Base-by-base conservation (phyloP, 2,888 invertebrate genomes). In the Dryadula phaetusa region DNA sequence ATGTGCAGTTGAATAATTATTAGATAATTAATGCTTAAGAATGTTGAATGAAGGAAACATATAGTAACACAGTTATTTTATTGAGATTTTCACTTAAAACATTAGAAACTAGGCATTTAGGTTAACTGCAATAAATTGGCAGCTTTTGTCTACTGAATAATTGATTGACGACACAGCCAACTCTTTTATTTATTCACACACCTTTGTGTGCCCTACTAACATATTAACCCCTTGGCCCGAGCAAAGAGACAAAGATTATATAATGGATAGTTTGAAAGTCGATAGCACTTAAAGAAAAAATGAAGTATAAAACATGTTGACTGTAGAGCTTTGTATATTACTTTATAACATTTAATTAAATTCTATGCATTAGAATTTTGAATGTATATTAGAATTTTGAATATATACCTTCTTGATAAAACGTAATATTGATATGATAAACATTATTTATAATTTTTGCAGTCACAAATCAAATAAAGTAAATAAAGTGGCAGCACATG, bases 181-280 rank as follows among this genome's bases (percentile, higher is more conserved):
- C 58, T 58, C 56, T 65, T 60, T 65, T 65, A 65, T 65, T 65
- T 65, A 65, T 65, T 65, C 49, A 65, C 64, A 49, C 64, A 40
- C 64, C 64, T 49, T 42, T 37, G 28, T 40, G 42, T 58, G 64
- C 25, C 64, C 64, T 49, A 65, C 64, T 65, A 65, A 65, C 64
- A 65, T 40, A 65, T 65, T 60, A 49, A 60, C 58, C 64, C 44
- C 56, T 47, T 18, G 18, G 60, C 16, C 46, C 44, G 12, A 37
- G 20, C 44, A 44, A 42, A 28, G 32, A 60, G 64, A 47, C 46
- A 37, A 47, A 25, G 34, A 25, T 64, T 56, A 53, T 32, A 22
- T 46, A 56, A 64, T 2, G 25, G 22, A 34, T 54, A 64, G 8
- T 47, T 53, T 22, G 14, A 52, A 52, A 16, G 52, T 52, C 52